These are phyloP conservation scores for Pyrgus malvae DNA, from an alignment of 2,888 invertebrate species.

Conservation along the genomic window DNA sequence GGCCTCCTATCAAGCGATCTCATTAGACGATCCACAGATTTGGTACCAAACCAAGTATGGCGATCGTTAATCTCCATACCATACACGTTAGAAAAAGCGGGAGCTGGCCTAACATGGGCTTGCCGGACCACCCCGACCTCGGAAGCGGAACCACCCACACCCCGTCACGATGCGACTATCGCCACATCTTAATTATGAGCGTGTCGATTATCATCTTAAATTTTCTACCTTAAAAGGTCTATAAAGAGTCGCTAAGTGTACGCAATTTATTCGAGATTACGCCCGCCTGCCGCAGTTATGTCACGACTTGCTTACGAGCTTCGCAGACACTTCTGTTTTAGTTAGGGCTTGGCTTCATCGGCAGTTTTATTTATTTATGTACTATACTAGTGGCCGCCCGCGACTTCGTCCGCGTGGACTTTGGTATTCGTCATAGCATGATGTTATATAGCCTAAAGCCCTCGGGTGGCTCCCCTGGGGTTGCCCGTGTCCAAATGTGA, in stretches of 20 bases:
- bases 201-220: conserved; percentile 80
- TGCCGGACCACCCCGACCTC: conserved; percentile 67
- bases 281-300: conserved; percentile 62
- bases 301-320: conserved; percentile 62
- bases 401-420: too few relatives aligned
- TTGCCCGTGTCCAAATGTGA: too few relatives aligned
- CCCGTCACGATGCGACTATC: conserved; percentile 72
- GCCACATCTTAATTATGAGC: conserved; percentile 77
- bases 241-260: conserved; percentile 78
- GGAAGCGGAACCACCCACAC: conserved; percentile 79
- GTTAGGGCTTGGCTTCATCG: conserved; percentile 28
- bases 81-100: conserved; percentile 38
- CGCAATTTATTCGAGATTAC: conserved; percentile 77
- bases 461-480: too few relatives aligned
- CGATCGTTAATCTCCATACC: conserved; percentile 25
- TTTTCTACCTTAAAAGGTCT: conserved; percentile 79
- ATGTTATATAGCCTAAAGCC: too few relatives aligned
- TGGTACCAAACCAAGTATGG: background rate
- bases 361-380: background rate
- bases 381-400: too few relatives aligned
- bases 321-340: conserved; percentile 71
- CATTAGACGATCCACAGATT: conserved; percentile 11
- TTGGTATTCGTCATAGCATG: too few relatives aligned
- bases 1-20: background rate
- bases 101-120: conserved; percentile 49